Base-by-base conservation (phyloP, 2,888 invertebrate species). In the Patella caerulea region DNA sequence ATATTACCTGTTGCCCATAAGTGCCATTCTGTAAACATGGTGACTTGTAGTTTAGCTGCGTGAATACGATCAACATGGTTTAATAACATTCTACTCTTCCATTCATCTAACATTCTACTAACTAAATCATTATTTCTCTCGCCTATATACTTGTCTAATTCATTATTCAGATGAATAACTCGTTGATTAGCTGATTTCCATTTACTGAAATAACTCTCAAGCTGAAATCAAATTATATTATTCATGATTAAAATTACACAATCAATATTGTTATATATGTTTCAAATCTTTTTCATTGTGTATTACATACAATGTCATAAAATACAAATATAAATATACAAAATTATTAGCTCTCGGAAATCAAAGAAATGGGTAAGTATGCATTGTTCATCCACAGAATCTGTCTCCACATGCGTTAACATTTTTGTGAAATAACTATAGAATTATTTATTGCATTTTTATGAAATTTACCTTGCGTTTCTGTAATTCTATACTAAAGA, bases 1-100 rank as follows among this genome's bases (percentile, higher is more conserved):
- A 52, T 53, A 17, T 75, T 71, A 88, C 88, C 86, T 82, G 78
- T 82, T 24, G 86, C 81, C 71, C 82, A 83, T 5, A 73, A 29
- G 34, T 79, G 82, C 88, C 88, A 88, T 71, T 83, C 85, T 9
- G 72, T 11, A 11, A 87, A 69, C 12, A 85, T 74, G 2, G 87
- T 84, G n/a, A 77, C 78, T 74, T 84, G 54, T 17, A 87, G 78
- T 69, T 81, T 84, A 75, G 76, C 82, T 19, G 80, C 82, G 73
- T 85, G 86, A 69, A 83, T 75, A 11, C 83, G 78, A 29, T 75
- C 76, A 5, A 86, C 84, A 34, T 84, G 83, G 24, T 83, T 55
- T 3, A 82, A 81, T 79, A 83, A 77, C 9, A 86, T 75, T 15
- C 83, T 79, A 11, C 80, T 80, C 65, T 83, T 83, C 88, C 88